Evolutionary conservation across 2,797 vertebrate species (phyloP).

Genomic region (Argyrosomus regius): DNA sequence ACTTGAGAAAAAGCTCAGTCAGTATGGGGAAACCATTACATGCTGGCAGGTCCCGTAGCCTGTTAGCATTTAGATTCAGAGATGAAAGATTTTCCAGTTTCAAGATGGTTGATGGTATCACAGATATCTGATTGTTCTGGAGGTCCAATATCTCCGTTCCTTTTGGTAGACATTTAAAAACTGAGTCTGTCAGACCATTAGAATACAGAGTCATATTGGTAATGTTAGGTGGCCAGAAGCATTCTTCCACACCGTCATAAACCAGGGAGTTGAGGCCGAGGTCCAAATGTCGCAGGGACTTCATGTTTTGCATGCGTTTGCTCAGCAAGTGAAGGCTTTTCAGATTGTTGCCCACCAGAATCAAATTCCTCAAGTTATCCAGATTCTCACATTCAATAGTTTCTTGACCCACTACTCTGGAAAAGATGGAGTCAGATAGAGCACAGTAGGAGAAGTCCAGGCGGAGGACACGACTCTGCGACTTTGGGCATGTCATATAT

Average conservation of each 20-base stretch:
- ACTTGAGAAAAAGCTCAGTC: slow-evolving; percentile 80
- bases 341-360: slow-evolving; percentile 87
- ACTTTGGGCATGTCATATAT: slow-evolving; percentile 90
- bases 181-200: slow-evolving; percentile 81
- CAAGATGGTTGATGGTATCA: slow-evolving; percentile 71
- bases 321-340: slow-evolving; percentile 82
- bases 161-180: slow-evolving; percentile 89
- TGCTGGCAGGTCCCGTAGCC: slow-evolving; percentile 85
- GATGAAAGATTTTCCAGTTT: slow-evolving; percentile 79
- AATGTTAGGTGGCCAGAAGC: slow-evolving; percentile 85
- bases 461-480: slow-evolving; percentile 79
- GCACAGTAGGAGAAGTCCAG: slow-evolving; percentile 88
- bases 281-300: slow-evolving; percentile 85
- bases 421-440: slow-evolving; percentile 89
- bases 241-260: slow-evolving; percentile 64
- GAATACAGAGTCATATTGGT: slow-evolving; percentile 86
- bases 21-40: slow-evolving; percentile 82
- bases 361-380: slow-evolving; percentile 77
- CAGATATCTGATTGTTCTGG: slow-evolving; percentile 86
- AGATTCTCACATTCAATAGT: slow-evolving; percentile 83
- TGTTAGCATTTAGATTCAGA: slow-evolving; percentile 89
- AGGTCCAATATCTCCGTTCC: slow-evolving; percentile 81
- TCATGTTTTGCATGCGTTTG: slow-evolving; percentile 85
- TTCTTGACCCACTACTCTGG: slow-evolving; percentile 4
- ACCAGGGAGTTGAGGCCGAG: slow-evolving; percentile 87